Conservation (phyloP, 2,888 invertebrate genomes). For the Hoplodrina ambigua region DNA sequence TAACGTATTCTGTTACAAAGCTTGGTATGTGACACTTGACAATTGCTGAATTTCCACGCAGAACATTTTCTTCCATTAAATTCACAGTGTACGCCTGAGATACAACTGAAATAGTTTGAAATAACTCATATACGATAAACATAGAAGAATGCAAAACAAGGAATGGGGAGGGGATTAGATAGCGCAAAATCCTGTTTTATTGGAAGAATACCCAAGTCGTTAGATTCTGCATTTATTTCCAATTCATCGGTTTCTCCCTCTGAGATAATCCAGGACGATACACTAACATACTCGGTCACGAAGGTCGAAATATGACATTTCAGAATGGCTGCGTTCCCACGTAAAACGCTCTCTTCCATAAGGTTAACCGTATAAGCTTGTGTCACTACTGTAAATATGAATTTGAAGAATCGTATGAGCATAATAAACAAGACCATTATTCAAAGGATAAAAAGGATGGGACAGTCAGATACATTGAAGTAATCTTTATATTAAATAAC, state of each 20-base stretch:
- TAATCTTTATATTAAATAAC: conserved; percentile 50
- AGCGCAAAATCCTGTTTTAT: conserved; percentile 29
- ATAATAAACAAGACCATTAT: conserved; percentile 21
- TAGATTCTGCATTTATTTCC: conserved; percentile 86
- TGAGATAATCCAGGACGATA: conserved; percentile 96
- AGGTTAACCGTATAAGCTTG: conserved; percentile 97
- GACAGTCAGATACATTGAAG: conserved; percentile 45
- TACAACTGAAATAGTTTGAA: conserved; percentile 93
- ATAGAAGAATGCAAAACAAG: conserved; percentile 40
- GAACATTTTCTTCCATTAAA: conserved; percentile 97
- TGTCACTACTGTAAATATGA: conserved; percentile 93
- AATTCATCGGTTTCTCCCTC: conserved; percentile 89
- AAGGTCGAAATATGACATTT: conserved; percentile 98
- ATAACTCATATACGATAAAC: conserved; percentile 17
- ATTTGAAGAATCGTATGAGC: conserved; percentile 40
- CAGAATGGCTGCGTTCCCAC: conserved; percentile 96
- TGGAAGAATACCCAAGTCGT: conserved; percentile 79
- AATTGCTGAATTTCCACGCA: conserved; percentile 96
- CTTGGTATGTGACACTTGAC: conserved; percentile 98
- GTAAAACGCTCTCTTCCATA: conserved; percentile 97
- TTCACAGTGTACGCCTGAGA: conserved; percentile 96
- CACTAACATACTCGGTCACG: conserved; percentile 97
- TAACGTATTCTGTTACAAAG: conserved; percentile 97
- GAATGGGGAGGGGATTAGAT: conserved; percentile 56
- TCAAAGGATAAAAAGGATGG: conserved; percentile 48